Conservation (phyloP, 2,888 invertebrate genomes). For the Branchinecta sandiegonensis region DNA sequence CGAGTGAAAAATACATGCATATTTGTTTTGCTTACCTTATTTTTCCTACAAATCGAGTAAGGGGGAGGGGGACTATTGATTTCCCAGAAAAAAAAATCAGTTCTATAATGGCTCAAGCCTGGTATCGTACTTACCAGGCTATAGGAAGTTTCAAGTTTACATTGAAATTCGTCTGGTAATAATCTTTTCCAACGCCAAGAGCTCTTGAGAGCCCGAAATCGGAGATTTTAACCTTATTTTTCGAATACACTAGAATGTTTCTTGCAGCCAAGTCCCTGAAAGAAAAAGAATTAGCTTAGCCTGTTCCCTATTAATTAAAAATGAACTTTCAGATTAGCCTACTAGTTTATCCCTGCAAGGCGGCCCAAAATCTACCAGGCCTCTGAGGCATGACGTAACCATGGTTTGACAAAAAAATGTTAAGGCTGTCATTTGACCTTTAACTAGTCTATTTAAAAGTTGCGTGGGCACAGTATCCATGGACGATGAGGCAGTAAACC, state of each 20-base stretch:
- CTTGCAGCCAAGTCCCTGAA: slow-evolving; percentile 85
- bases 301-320: neutral
- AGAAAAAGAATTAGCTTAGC: slow-evolving; percentile 29
- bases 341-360: neutral
- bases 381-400: no score
- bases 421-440: no score
- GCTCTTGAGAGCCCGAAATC: slow-evolving; percentile 94
- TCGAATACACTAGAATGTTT: slow-evolving; percentile 92
- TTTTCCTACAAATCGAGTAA: no score
- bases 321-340: neutral
- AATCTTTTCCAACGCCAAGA: slow-evolving; percentile 92
- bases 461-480: no score
- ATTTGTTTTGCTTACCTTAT: no score
- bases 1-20: no score
- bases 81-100: slow-evolving; percentile 2
- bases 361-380: no score
- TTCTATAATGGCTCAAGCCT: neutral
- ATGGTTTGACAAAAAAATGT: no score
- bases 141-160: slow-evolving; percentile 93
- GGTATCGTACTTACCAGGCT: slow-evolving; percentile 59
- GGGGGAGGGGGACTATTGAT: neutral
- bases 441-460: no score
- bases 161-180: slow-evolving; percentile 96
- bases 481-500: no score
- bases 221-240: slow-evolving; percentile 93